Conservation (phyloP, 1,140 invertebrate species). For the Formica selysi region DNA sequence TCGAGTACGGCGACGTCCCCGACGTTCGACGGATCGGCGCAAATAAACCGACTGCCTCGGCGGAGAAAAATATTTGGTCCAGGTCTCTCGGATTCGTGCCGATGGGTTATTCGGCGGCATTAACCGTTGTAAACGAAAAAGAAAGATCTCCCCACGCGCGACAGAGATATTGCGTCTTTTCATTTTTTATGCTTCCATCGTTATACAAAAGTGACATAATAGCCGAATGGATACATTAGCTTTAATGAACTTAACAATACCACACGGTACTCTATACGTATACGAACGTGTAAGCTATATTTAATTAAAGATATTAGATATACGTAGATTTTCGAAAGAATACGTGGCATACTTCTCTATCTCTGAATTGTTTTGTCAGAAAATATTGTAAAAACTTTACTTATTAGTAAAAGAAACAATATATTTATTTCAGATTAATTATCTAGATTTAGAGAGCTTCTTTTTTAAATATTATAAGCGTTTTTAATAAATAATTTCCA, state of each 20-base stretch:
- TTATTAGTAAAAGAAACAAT: too few species aligned
- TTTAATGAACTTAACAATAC: conserved; percentile 7
- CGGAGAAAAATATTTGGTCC: conserved; percentile 75
- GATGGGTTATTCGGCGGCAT: conserved; percentile 57
- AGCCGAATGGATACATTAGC: not conserved
- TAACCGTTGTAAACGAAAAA: conserved; percentile 16
- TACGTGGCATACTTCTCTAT: too few species aligned
- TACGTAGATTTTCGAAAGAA: too few species aligned
- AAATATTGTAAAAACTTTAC: too few species aligned
- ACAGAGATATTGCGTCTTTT: not conserved
- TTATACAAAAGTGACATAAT: not conserved
- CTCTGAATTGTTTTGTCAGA: too few species aligned
- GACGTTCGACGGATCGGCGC: conserved; percentile 77
- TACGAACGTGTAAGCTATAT: too few species aligned
- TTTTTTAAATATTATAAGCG: too few species aligned
- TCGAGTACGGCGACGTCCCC: conserved; percentile 69
- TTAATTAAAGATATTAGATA: too few species aligned
- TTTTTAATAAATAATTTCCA: too few species aligned
- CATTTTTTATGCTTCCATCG: not conserved
- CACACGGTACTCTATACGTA: not conserved
- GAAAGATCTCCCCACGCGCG: not conserved
- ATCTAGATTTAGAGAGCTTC: too few species aligned
- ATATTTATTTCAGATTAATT: too few species aligned
- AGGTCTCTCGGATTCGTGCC: conserved; percentile 54
- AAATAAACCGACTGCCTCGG: conserved; percentile 77